Evolutionary conservation across 1,140 invertebrate species (phyloP), one percentile per base, ranked within the genome.

Genomic region (Drosophila yakuba): DNA sequence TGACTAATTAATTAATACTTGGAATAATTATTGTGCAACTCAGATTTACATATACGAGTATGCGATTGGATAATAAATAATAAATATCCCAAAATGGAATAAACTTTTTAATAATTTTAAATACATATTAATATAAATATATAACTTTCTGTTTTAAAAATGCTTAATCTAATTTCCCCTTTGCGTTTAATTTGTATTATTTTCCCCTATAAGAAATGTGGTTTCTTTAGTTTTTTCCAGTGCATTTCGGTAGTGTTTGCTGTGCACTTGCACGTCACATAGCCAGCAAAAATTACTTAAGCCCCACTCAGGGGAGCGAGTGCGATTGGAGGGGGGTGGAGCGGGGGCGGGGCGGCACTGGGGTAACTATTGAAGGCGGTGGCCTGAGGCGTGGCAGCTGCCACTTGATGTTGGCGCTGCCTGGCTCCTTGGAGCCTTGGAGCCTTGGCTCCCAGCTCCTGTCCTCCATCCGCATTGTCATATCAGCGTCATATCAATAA

Each of bases 401-500:
- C 45, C 77, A 73, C 45, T 79, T 64, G 71, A 75, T 61, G 67
- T 48, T 52, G 62, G 60, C 38, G 50, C 10, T 5, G 23, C 11
- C 14, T 48, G 35, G 39, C 50, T 43, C 62, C 17, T 48, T 52
- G 56, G 60, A 43, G 3, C 23, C 6, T 28, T 52, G 56, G 59
- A 43, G 3, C 35, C 6, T 28, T 48, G 35, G 39, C 48, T 48
- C 62, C 17, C 38, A 43, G 6, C 68, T 59, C 28, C 56, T 41
- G 15, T 41, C 48, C 39, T 50, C 56, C 55, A 39, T 60, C 73
- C 51, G 55, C 81, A 76, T 75, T 86, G 83, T 88, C 82, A 79
- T 83, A 86, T 86, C 83, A 82, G 75, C 83, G 75, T 86, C 83
- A 88, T 88, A 89, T 88, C 83, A 88, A 88, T 88, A 88, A 88